Base-by-base conservation (phyloP, 2,113 vertebrate genomes). In the Tragulus kanchil region DNA sequence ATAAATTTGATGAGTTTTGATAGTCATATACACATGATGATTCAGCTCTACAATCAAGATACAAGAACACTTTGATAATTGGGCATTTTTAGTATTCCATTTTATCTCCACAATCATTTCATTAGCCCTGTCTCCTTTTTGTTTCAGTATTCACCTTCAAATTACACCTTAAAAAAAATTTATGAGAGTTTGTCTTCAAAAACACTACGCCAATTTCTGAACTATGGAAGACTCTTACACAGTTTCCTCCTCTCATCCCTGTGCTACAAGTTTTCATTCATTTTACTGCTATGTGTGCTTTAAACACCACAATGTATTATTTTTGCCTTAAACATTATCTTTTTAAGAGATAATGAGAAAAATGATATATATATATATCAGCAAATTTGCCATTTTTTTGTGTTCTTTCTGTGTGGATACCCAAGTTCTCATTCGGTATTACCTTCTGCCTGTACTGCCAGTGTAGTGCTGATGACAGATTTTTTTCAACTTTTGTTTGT, bases 331-430 rank as follows among this genome's bases (percentile, higher is more conserved):
- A 62, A 42, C 2, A 65, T 11, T 92, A 73, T 65, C 8, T 96
- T 48, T 61, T 50, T 73, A 89, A 59, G 19, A 82, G 31, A 93
- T 31, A 59, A 48, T 31, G 65, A 95, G 58, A 90, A 93, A 90
- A 61, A 42, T 75, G 42, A 83, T 13, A 54, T 83, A 26, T 31
- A 31, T 3, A 11, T 77, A 54, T 87, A 69, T 8, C 23, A 26
- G 42, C 12, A 67, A 25, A 54, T 77, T 87, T 87, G 26, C 26
- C 15, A 73, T 58, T 79, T 93, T 93, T 62, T 50, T 4, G 81
- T 85, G 26, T 85, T 59, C 69, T 25, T 89, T 85, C 3, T 48
- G 6, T 65, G 64, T 65, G 36, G 62, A 90, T 12, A 79, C 50
- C 10, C 42, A 75, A 14, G 12, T 54, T 86, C 15, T 26, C 21